Conservation (phyloP, 2,888 invertebrate genomes). For the Seira musarum region DNA sequence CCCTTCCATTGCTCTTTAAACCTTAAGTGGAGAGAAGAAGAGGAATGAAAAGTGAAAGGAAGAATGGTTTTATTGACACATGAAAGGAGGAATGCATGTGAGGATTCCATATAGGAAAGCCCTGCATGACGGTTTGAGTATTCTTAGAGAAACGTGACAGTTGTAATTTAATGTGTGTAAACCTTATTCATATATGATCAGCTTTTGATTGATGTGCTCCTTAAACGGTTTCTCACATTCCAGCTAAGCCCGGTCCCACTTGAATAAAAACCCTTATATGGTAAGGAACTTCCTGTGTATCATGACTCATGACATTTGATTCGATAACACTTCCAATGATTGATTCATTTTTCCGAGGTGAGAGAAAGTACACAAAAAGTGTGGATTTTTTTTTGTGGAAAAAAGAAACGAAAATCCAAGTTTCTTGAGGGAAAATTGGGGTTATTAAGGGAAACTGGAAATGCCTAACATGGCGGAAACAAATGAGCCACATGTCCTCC, state of each 20-base stretch:
- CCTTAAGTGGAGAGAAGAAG: conserved; percentile 1
- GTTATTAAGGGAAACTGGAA: neutral
- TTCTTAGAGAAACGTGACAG: neutral
- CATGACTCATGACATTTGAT: neutral
- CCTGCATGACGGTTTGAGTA: no score
- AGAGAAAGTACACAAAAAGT: neutral
- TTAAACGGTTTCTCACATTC: conserved; percentile 1
- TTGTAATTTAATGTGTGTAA: neutral
- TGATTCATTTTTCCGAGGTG: conserved; percentile 1
- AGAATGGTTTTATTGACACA: neutral
- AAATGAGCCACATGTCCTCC: neutral
- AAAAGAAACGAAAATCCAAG: neutral
- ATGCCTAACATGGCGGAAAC: conserved; percentile 7
- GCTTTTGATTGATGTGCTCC: neutral
- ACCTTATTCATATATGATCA: neutral
- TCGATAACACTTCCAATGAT: neutral
- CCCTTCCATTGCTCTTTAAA: neutral
- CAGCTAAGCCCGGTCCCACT: no score
- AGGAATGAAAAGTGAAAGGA: neutral
- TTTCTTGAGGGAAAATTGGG: neutral
- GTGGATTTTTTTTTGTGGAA: neutral
- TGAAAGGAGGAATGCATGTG: neutral
- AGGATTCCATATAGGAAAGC: neutral
- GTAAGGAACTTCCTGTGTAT: neutral
- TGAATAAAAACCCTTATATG: neutral